Base-by-base conservation (phyloP, 2,888 invertebrate genomes). In the Flexamia atlantica region DNA sequence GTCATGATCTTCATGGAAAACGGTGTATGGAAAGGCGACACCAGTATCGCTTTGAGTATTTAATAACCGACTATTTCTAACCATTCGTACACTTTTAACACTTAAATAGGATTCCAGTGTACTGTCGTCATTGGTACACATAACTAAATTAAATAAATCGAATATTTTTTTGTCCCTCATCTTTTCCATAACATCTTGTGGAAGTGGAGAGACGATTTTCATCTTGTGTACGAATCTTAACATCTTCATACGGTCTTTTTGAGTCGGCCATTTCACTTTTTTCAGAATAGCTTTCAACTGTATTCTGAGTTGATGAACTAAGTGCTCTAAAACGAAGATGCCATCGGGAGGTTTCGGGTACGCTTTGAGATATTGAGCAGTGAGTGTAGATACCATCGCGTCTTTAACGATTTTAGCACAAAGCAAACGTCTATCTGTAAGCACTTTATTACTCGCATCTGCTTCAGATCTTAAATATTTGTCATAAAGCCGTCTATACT, bases 1-100 rank as follows among this genome's bases (percentile, higher is more conserved):
- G 57, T 57, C 57, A n/a, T 57, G 23, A 57, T 57, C 57, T 7
- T 57, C 57, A n/a, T 57, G 57, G 12, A 57, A 57, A 23, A 57
- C 17, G 3, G 57, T 20, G 12, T 12, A 17, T 17, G 46, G 46
- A 17, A 46, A 46, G 14, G 4, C 14, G 4, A 7, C 12, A 23
- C 57, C 23, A 57, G 23, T 20, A 7, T 57, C 57, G 12, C 57
- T 7, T 23, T 23, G 20, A 9, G 23, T 20, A 23, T 57, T 57
- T 23, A 57, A 12, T n/a, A 23, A 20, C 23, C 23, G 57, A 23
- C 23, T 23, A n/a, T 57, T 57, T 12, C 57, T 57, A 23, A 57
- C 23, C 20, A 7, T 23, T 23, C 17, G 3, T 23, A 57, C 57
- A 23, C 4, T 3, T 23, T 23, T 57, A 2, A 57, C 57, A 23